Conservation (phyloP, 2,113 vertebrate species). For the Indicator maculatus region DNA sequence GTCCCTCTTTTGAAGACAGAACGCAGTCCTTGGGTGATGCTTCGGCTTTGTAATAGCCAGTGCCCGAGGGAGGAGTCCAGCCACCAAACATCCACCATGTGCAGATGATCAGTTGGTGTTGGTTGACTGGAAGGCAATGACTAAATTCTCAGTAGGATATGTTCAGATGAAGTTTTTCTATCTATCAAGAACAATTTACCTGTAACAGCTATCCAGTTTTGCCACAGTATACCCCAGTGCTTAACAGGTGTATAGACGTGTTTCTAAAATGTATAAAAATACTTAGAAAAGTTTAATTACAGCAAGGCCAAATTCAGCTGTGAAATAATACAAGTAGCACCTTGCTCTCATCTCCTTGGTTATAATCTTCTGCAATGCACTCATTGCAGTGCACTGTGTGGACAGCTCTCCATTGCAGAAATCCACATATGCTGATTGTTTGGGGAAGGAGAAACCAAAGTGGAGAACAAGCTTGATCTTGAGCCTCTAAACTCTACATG, state of each 20-base stretch:
- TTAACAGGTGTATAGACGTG: neutral
- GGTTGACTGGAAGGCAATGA: neutral
- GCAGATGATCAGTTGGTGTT: rapidly evolving
- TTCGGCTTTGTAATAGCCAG: neutral
- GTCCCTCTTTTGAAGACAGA: neutral
- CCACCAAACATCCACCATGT: rapidly evolving
- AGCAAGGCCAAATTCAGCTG: neutral
- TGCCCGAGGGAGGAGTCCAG: neutral
- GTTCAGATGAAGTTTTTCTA: neutral
- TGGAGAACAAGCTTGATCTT: neutral
- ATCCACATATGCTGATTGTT: neutral
- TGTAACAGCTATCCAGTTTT: neutral
- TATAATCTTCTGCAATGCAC: neutral
- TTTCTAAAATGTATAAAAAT: neutral
- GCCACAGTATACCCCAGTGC: neutral
- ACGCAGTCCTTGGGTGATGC: neutral
- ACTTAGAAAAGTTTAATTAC: neutral
- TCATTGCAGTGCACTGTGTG: neutral
- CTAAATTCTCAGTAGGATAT: neutral
- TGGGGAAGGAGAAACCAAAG: neutral
- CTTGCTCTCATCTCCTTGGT: neutral
- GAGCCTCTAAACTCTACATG: neutral
- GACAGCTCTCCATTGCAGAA: neutral
- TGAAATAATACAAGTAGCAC: neutral
- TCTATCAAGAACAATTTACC: neutral